A percentile compares a stretch with the other conserved stretches of the same genome.
Evolutionary conservation across 2,888 invertebrate species (phyloP).

Genomic region (Patella pellucida): DNA sequence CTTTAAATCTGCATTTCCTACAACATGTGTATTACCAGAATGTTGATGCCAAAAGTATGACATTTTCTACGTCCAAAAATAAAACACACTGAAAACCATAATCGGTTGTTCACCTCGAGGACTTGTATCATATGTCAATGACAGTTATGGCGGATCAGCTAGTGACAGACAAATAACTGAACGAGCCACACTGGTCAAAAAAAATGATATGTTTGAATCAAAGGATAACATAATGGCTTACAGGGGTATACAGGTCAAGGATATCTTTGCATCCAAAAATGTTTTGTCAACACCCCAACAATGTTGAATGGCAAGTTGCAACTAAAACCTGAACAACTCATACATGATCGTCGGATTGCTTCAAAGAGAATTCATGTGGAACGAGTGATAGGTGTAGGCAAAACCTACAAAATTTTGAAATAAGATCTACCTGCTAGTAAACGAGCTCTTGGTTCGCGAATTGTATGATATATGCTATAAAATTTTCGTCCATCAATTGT

Average conservation of each 20-base stretch:
- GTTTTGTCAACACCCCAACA: slow-evolving; percentile 37
- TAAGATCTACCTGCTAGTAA: too few relatives aligned
- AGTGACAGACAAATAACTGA: slow-evolving; percentile 40
- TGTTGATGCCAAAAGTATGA: slow-evolving; percentile 34
- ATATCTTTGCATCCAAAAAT: slow-evolving; percentile 38
- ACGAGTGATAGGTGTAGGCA: too few relatives aligned
- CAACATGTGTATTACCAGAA: slow-evolving; percentile 36
- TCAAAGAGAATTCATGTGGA: slow-evolving; percentile 21
- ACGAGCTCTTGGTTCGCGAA: too few relatives aligned
- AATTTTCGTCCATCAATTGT: too few relatives aligned
- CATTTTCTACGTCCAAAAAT: slow-evolving; percentile 44
- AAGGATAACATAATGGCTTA: slow-evolving; percentile 39
- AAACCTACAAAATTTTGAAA: too few relatives aligned
- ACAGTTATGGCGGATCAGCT: slow-evolving; percentile 34
- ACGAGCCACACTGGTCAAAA: slow-evolving; percentile 26
- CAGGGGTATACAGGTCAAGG: slow-evolving; percentile 43
- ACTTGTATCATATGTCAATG: slow-evolving; percentile 31
- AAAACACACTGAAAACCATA: slow-evolving; percentile 43
- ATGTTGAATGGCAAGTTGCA: slow-evolving; percentile 39
- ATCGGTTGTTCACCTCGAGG: slow-evolving; percentile 36
- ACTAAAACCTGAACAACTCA: slow-evolving; percentile 35
- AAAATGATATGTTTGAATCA: slow-evolving; percentile 22
- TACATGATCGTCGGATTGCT: slow-evolving; percentile 31
- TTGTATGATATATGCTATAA: too few relatives aligned
- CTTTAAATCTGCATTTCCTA: slow-evolving; percentile 36